phyloP scores from a whole-genome alignment of 2,888 invertebrate genomes.

The Agrochola circellaris region DNA sequence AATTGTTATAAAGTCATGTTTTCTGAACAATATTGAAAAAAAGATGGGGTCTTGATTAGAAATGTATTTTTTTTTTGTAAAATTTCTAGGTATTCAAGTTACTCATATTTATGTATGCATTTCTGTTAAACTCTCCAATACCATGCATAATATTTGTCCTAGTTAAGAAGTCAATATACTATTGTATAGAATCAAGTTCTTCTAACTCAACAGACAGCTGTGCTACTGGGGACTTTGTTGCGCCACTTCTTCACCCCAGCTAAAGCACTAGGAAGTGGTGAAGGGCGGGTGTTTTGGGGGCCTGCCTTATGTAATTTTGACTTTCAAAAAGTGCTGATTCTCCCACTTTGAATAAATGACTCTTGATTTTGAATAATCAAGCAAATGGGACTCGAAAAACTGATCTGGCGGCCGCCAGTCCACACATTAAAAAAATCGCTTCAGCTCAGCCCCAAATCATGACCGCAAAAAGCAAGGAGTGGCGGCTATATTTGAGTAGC shows the following conservation, averaged over 20 bases:
- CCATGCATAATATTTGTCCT: neutral
- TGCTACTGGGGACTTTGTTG: neutral
- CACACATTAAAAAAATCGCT: constrained; percentile 36
- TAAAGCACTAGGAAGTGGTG: neutral
- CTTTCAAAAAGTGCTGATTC: neutral
- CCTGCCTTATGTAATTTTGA: neutral
- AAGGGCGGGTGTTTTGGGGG: neutral
- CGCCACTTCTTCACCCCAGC: neutral
- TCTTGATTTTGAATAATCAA: neutral
- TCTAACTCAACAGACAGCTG: neutral
- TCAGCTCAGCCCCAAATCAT: neutral
- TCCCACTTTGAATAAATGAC: neutral
- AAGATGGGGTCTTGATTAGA: neutral
- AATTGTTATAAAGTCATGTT: neutral
- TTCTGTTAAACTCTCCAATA: neutral
- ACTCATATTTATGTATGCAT: neutral
- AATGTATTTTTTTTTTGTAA: neutral
- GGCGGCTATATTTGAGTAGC: constrained; percentile 75
- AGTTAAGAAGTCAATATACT: neutral
- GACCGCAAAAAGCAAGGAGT: constrained; percentile 65
- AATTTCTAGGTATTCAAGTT: neutral
- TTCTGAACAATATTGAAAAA: neutral
- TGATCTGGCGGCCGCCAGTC: neutral
- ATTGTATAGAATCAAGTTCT: neutral
- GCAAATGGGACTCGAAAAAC: neutral